A percentile compares a stretch with the other conserved stretches of the same genome.
Conservation (phyloP, 2,888 invertebrate genomes). For the Tiphia femorata region DNA sequence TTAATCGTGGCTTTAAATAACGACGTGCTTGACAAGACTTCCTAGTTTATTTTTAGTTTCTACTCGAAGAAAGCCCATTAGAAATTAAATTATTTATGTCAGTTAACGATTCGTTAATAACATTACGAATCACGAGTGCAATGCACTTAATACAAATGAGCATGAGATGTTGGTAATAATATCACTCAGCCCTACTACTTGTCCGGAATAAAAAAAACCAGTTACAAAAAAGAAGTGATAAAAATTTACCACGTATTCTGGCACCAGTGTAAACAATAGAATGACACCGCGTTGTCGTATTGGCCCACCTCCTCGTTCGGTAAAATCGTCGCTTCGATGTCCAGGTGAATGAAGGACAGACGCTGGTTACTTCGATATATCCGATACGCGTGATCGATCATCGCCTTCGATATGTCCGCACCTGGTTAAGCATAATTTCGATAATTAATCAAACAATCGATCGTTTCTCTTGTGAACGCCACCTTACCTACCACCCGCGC, state of each 20-base stretch:
- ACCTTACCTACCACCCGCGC: constrained; percentile 66
- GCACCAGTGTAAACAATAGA: constrained; percentile 86
- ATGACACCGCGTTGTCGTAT: constrained; percentile 81
- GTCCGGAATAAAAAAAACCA: no score
- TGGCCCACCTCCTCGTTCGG: constrained; percentile 69
- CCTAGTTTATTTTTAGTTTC: not conserved
- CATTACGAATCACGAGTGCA: not conserved
- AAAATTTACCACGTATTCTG: constrained; percentile 76
- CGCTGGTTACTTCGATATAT: constrained; percentile 71
- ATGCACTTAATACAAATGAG: not conserved
- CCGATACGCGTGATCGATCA: constrained; percentile 78
- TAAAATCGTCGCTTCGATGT: constrained; percentile 72
- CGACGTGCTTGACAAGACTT: not conserved
- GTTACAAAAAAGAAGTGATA: no score
- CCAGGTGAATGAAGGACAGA: constrained; percentile 69
- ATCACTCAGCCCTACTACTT: no score
- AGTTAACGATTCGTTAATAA: not conserved
- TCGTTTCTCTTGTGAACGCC: not conserved
- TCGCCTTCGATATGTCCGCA: constrained; percentile 78
- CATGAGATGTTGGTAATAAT: no score
- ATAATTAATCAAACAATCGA: not conserved
- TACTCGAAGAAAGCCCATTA: no score
- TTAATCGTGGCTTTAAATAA: no score
- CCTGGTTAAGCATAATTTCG: constrained; percentile 68
- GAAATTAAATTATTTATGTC: no score